Evolutionary conservation across 2,888 invertebrate species (phyloP), one percentile per base, ranked within the genome.

Genomic region (Brassicogethes aeneus): DNA sequence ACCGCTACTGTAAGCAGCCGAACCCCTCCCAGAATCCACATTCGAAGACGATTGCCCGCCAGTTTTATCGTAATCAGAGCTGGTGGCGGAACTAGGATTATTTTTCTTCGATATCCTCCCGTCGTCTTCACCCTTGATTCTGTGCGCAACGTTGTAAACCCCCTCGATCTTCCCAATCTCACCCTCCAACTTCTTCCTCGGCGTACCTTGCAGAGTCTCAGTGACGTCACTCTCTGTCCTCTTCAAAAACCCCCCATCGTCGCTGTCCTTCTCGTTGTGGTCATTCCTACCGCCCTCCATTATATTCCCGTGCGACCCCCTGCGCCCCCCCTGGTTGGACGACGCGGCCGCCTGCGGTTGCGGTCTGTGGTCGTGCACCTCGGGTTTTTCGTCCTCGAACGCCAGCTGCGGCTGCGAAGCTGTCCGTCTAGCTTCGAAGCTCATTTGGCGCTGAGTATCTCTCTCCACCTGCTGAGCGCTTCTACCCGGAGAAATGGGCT

Each of bases 1-100:
- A 2, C 83, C 84, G 56, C 84, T 85, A 30, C 84, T 84, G 64
- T 85, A 85, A 34, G 84, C 83, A 3, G 84, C 85, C 60, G 85
- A 85, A n/a, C 85, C 85, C 50, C 85, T 71, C 13, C 85, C 85
- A 0, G 85, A 85, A 64, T 86, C 85, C 15, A 82, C 82, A 60
- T 85, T 84, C 0, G 83, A 84, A 1, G 73, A 73, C 8, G 81
- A 82, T 50, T 81, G 82, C 2, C 82, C 82, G 3, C 82, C 82
- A 36, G 81, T 75, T 63, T 84, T 85, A 60, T 85, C 84, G 57
- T 84, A 85, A 66, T 85, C 85, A 59, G 79, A 79, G 62, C 80
- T 80, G 16, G 77, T 77, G 2, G 76, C 77, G 8, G 79, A 79
- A 13, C 77, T 75, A 33, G 69, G 63, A 1, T 74, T 61, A 37